These are phyloP conservation scores for Odontesthes bonariensis DNA, from an alignment of 2,113 vertebrate genomes.

Conservation along the genomic window DNA sequence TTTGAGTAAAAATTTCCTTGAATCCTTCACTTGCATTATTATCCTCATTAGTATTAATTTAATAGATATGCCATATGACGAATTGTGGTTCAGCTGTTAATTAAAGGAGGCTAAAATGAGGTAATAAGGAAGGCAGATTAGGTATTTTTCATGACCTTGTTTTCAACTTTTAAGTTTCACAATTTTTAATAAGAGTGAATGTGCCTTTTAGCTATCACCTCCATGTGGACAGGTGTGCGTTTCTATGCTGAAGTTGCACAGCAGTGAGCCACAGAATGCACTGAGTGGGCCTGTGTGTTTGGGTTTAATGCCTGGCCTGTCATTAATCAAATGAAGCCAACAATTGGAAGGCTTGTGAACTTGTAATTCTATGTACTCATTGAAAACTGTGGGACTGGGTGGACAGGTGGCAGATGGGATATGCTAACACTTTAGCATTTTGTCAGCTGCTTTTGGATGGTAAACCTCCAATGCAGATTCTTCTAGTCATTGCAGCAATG, in stretches of 20 bases:
- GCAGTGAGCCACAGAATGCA: slow-evolving; percentile 29
- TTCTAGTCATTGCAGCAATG: slow-evolving; percentile 6
- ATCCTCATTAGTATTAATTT: not conserved
- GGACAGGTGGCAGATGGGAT: slow-evolving; percentile 23
- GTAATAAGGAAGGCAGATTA: slow-evolving; percentile 2
- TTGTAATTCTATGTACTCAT: too few species aligned
- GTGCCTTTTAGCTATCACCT: too few species aligned
- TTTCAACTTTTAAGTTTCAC: not conserved
- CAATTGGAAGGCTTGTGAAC: slow-evolving; percentile 42
- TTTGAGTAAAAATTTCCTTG: not conserved
- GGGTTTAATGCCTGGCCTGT: slow-evolving; percentile 44
- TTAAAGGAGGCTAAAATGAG: slow-evolving; percentile 19
- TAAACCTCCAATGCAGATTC: not conserved
- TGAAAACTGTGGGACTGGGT: not conserved
- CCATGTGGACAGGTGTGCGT: slow-evolving; percentile 2
- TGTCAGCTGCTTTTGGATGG: not conserved
- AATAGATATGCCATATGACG: not conserved
- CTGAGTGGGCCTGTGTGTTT: slow-evolving; percentile 41
- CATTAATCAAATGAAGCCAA: slow-evolving; percentile 59
- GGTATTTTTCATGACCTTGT: too few species aligned
- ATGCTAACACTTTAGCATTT: not conserved
- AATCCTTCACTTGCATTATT: too few species aligned
- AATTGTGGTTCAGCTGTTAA: slow-evolving; percentile 8
- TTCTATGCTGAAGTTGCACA: slow-evolving; percentile 15
- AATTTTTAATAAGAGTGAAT: too few species aligned